Conservation (phyloP, 2,113 vertebrate genomes). For the Proterorhinus semilunaris region DNA sequence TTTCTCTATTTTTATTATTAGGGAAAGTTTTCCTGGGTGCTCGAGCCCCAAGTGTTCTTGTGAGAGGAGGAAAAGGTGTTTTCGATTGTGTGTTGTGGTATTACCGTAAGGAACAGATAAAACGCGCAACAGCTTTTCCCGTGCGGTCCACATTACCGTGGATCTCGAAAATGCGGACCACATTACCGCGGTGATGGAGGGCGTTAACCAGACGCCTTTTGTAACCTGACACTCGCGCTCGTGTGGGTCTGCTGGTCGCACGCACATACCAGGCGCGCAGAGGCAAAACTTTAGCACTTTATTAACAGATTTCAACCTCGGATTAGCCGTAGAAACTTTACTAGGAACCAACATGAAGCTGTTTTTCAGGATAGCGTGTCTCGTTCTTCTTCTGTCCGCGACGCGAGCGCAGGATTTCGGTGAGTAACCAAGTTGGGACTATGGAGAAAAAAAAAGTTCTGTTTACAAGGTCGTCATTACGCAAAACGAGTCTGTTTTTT, state of each 20-base stretch:
- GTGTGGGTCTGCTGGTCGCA: neutral
- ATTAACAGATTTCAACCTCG: neutral
- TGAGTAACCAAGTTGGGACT: neutral
- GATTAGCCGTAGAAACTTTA: neutral
- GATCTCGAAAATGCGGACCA: no score
- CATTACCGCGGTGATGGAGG: no score
- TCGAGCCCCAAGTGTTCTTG: no score
- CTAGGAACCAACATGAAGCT: neutral
- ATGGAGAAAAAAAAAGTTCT: neutral
- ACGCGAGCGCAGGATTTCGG: neutral
- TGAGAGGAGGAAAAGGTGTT: no score
- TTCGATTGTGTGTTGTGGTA: no score
- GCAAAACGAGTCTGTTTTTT: neutral
- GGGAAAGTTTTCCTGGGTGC: no score
- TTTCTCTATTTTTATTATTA: no score
- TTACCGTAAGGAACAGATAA: no score
- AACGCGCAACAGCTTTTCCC: no score
- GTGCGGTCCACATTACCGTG: no score
- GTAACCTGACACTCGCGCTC: neutral
- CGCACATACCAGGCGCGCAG: neutral
- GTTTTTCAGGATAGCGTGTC: neutral
- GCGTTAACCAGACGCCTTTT: neutral
- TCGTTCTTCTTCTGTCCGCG: neutral
- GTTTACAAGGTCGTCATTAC: neutral
- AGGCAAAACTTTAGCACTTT: neutral